Evolutionary conservation across 2,797 vertebrate species (phyloP).

Genomic region (Halcyon badia): DNA sequence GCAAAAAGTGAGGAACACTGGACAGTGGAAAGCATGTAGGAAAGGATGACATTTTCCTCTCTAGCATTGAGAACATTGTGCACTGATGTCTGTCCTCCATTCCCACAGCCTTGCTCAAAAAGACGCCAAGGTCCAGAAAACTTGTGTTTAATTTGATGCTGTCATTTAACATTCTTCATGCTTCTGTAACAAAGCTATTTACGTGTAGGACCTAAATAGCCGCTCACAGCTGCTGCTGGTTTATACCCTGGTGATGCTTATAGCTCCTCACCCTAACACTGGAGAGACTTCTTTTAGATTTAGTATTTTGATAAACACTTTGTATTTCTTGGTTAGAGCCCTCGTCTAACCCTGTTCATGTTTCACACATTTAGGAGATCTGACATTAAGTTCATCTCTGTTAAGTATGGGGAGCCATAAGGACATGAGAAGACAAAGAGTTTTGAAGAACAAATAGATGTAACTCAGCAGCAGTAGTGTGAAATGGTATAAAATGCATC

Average conservation of each 20-base stretch:
- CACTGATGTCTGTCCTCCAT: background rate
- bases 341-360: background rate
- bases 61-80: rapidly evolving
- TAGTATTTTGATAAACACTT: background rate
- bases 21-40: background rate
- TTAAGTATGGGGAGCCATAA: background rate
- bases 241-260: slow-evolving; percentile 18
- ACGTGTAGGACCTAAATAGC: background rate
- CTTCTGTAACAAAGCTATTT: slow-evolving; percentile 50
- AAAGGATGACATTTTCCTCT: background rate
- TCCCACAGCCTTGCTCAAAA: background rate
- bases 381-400: background rate
- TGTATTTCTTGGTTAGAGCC: background rate
- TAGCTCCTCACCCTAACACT: background rate
- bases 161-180: slow-evolving; percentile 28
- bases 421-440: background rate
- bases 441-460: background rate
- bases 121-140: background rate
- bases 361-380: background rate
- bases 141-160: background rate
- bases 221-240: slow-evolving; percentile 36
- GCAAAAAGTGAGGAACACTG: background rate
- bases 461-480: background rate
- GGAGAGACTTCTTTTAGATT: slow-evolving; percentile 13
- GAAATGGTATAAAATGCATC: background rate